Evolutionary conservation across 1,140 invertebrate species (phyloP).

Genomic region (Gryllus bimaculatus): DNA sequence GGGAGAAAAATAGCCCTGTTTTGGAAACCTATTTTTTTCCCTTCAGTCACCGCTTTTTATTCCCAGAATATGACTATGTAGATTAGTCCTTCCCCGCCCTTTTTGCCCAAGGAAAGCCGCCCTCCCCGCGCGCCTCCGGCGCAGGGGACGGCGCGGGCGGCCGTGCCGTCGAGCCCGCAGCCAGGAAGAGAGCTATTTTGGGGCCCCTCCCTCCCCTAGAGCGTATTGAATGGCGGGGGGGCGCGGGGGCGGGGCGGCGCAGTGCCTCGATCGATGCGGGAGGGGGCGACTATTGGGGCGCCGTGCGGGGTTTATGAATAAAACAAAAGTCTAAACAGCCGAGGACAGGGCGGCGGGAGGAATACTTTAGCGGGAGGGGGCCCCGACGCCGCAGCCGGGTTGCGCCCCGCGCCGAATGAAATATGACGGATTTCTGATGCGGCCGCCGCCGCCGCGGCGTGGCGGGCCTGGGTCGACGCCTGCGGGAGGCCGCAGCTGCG

Average conservation of each 20-base stretch:
- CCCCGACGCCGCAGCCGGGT: not conserved
- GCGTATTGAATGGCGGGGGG: not conserved
- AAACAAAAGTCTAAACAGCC: slow-evolving; percentile 4
- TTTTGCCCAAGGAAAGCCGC: not conserved
- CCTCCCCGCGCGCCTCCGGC: too few relatives aligned
- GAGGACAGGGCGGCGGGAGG: not conserved
- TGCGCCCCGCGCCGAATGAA: too few relatives aligned
- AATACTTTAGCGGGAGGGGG: not conserved
- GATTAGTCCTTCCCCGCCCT: not conserved
- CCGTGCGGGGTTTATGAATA: not conserved
- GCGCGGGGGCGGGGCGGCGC: too few relatives aligned
- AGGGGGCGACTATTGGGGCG: not conserved
- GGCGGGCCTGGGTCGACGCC: too few relatives aligned
- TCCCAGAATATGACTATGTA: slow-evolving; percentile 4
- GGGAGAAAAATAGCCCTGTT: slow-evolving; percentile 3
- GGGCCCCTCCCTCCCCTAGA: not conserved
- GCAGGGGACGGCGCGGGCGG: too few relatives aligned
- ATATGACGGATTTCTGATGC: too few relatives aligned
- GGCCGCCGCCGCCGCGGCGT: too few relatives aligned
- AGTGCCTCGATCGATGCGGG: not conserved
- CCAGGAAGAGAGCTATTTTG: not conserved
- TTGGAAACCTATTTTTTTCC: slow-evolving; percentile 5
- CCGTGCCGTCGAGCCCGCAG: not conserved
- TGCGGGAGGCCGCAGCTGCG: too few relatives aligned
- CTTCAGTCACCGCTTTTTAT: slow-evolving; percentile 4